Evolutionary conservation across 2,113 vertebrate genomes (phyloP).

Genomic region (Terrapene triunguis): DNA sequence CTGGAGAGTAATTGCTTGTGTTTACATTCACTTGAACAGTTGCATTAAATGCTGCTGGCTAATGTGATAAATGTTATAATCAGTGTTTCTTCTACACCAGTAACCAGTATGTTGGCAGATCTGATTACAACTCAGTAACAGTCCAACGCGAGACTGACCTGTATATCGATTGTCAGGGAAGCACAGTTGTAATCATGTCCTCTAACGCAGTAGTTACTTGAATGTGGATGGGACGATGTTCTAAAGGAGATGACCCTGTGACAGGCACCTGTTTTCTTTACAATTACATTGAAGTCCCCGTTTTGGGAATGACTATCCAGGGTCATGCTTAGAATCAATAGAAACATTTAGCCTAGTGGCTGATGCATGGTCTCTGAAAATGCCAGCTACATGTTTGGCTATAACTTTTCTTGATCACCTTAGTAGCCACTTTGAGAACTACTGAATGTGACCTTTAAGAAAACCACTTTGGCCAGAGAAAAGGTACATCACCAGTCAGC

Average conservation of each 20-base stretch:
- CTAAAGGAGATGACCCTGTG: fast-evolving
- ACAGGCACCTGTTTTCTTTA: not conserved
- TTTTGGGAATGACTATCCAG: not conserved
- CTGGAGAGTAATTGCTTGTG: not conserved
- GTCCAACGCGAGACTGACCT: not conserved
- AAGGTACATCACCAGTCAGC: fast-evolving
- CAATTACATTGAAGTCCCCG: fast-evolving
- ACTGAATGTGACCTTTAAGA: fast-evolving
- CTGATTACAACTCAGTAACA: not conserved
- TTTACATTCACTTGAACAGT: not conserved
- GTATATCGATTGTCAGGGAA: not conserved
- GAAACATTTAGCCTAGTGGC: not conserved
- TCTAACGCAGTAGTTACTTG: fast-evolving
- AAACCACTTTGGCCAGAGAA: too few relatives aligned
- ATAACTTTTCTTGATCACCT: fast-evolving
- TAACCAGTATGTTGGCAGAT: not conserved
- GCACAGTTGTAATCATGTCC: not conserved
- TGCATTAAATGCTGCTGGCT: not conserved
- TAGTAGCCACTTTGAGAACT: fast-evolving
- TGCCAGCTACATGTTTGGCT: fast-evolving
- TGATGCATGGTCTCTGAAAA: fast-evolving
- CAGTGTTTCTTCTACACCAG: too few relatives aligned
- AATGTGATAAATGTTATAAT: fast-evolving
- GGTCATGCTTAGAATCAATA: not conserved
- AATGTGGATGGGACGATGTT: fast-evolving